Evolutionary conservation across 1,140 invertebrate species (phyloP).

Genomic region (Caenorhabditis brenneri): DNA sequence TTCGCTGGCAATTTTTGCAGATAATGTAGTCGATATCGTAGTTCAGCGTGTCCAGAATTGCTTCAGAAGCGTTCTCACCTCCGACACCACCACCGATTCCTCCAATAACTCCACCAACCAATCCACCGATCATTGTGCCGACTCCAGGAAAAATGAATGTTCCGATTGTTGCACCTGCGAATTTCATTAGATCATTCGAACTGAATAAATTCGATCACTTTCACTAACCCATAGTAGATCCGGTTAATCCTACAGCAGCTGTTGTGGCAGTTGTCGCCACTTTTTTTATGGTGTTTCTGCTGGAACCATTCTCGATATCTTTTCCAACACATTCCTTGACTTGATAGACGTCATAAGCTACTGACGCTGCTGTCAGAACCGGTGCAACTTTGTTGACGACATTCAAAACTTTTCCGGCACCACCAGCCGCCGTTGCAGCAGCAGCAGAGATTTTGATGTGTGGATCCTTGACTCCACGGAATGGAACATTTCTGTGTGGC

Average conservation of each 20-base stretch:
- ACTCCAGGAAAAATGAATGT: not conserved
- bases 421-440: not conserved
- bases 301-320: too few species aligned
- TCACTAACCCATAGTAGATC: too few species aligned
- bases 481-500: too few species aligned
- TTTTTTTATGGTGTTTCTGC: too few species aligned
- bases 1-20: not conserved
- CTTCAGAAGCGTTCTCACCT: not conserved
- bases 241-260: too few species aligned
- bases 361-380: not conserved
- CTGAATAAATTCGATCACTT: too few species aligned
- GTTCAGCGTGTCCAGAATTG: not conserved
- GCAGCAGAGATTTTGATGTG: not conserved
- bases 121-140: not conserved
- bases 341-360: not conserved
- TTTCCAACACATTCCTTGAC: not conserved
- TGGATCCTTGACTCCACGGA: not conserved
- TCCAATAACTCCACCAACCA: not conserved
- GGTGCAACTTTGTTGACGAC: not conserved
- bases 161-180: not conserved
- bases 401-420: not conserved
- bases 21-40: not conserved
- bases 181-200: too few species aligned
- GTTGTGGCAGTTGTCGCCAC: too few species aligned
- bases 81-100: not conserved